Conservation (phyloP, 2,797 vertebrate species). For the Cirrhinus mrigala region DNA sequence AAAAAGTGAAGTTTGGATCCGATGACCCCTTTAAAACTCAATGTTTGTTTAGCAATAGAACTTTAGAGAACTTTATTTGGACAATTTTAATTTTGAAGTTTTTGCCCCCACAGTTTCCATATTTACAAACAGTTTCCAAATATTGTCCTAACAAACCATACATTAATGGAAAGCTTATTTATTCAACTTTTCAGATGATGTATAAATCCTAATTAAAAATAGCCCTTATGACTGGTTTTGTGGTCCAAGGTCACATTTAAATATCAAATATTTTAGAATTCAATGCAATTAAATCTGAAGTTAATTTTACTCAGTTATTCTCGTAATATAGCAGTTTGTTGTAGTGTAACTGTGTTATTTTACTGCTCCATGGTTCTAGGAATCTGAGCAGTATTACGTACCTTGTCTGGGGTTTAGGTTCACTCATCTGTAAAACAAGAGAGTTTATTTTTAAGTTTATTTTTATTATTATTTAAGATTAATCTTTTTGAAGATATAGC, state of each 20-base stretch:
- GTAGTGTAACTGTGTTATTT: neutral
- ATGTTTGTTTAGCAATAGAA: no score
- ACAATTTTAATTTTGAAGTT: no score
- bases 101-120: no score
- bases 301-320: neutral
- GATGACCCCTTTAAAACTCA: no score
- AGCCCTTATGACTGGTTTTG: no score
- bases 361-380: neutral
- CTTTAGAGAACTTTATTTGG: no score
- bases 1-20: no score
- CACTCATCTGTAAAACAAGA: conserved; percentile 12
- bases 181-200: no score
- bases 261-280: neutral
- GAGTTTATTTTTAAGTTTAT: neutral
- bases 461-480: neutral
- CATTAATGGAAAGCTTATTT: no score
- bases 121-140: no score
- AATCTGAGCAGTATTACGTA: neutral
- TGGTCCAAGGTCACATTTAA: neutral
- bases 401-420: neutral
- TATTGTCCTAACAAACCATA: no score
- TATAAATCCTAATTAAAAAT: no score
- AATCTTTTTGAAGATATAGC: neutral
- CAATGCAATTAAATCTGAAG: neutral
- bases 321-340: neutral